Evolutionary conservation across 1,140 invertebrate species (phyloP), one percentile per base, ranked within the genome.

Genomic region (Trigoniulus corallinus): DNA sequence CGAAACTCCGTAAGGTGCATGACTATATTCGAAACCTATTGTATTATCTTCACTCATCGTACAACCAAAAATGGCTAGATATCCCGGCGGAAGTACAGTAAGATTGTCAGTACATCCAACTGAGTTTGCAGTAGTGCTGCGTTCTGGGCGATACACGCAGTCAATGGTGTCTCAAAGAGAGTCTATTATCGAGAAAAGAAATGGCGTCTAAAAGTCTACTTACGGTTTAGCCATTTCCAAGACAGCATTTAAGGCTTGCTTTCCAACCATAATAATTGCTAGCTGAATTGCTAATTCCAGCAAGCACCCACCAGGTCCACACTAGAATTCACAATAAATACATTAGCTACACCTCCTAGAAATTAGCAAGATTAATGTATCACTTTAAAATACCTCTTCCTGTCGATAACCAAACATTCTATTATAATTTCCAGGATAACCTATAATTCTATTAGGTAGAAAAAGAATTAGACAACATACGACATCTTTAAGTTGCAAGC

Each of bases 371-470:
- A 24, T 13, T 21, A 25, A 25, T 45, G 12, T 45, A 24, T 57
- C 62, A 61, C 37, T 39, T 39, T 13, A 39, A 39, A 39, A 18
- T 62, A 84, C 82, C 72, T 89, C 85, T 69, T 91, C 86, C 68
- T 89, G 84, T 45, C 87, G 73, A 58, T 76, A 80, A 1, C 75
- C 73, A 59, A 88, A 79, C 15, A 89, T 69, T 22, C 75, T 70
- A 51, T 79, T 82, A 58, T 89, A 89, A 27, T 78, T 68, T 3
- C 79, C 80, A 0, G 87, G 87, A 62, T 81, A 79, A 0, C 87
- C 87, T n/a, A 87, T 74, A 57, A 58, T 56, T 53, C 67, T n/a
- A 37, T 48, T 15, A 48, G 12, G 3, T 22, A 1, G 15, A 53
- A 53, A 27, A 13, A 53, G 18, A 53, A 23, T 52, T 50, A 3